These are phyloP conservation scores for Megamerina dolium DNA, from an alignment of 2,888 invertebrate genomes.

Conservation along the genomic window DNA sequence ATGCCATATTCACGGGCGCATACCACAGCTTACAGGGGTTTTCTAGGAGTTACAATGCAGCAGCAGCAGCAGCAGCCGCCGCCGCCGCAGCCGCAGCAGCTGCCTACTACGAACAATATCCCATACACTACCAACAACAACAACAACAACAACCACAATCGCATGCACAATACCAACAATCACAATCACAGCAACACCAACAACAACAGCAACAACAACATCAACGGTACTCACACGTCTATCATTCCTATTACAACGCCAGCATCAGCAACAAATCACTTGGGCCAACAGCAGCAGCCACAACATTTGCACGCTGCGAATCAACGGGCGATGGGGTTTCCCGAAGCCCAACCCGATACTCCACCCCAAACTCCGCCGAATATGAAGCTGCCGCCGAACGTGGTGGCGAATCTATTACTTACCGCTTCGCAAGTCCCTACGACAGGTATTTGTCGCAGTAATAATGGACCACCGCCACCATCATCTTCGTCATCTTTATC, in stretches of 20 bases:
- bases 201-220: slow-evolving; percentile 33
- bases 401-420: slow-evolving; percentile 66
- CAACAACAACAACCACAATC: slow-evolving; percentile 22
- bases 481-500: no score
- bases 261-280: slow-evolving; percentile 3
- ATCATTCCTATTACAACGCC: slow-evolving; percentile 39
- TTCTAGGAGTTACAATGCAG: slow-evolving; percentile 54
- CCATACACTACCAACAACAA: slow-evolving; percentile 31
- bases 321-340: slow-evolving; percentile 63
- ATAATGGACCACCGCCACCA: slow-evolving; percentile 26
- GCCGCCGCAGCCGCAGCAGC: slow-evolving; percentile 45
- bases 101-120: slow-evolving; percentile 45
- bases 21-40: slow-evolving; percentile 57
- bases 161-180: slow-evolving; percentile 10
- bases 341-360: slow-evolving; percentile 80
- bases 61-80: slow-evolving; percentile 43
- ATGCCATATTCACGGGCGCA: slow-evolving; percentile 54
- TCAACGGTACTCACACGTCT: slow-evolving; percentile 39
- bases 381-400: slow-evolving; percentile 84
- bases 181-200: slow-evolving; percentile 27
- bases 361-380: slow-evolving; percentile 92
- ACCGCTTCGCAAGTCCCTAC: slow-evolving; percentile 56
- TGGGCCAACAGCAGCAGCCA: slow-evolving; percentile 21
- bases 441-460: slow-evolving; percentile 52
- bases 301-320: slow-evolving; percentile 38